A percentile compares a stretch with the other conserved stretches of the same genome.
Conservation (phyloP, 2,797 vertebrate genomes). For the Melanogrammus aeglefinus region DNA sequence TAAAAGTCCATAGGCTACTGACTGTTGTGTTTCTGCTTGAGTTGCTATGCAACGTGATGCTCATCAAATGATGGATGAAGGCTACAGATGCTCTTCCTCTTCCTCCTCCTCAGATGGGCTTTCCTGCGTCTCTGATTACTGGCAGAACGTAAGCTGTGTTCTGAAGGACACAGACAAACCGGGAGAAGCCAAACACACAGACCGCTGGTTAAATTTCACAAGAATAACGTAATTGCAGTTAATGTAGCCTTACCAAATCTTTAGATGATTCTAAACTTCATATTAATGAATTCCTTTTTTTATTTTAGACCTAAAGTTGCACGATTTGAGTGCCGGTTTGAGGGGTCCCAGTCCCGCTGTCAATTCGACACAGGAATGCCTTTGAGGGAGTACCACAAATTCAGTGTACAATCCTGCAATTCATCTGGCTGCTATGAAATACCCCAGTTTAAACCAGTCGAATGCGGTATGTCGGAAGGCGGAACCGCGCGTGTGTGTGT, state of each 20-base stretch:
- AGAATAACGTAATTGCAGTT: background rate
- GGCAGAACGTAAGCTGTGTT: slow-evolving; percentile 42
- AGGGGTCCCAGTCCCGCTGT: background rate
- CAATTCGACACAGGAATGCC: background rate
- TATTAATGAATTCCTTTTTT: background rate
- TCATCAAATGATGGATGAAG: background rate
- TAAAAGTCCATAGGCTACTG: background rate
- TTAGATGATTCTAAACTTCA: background rate
- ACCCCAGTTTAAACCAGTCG: background rate
- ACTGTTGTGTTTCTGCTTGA: background rate
- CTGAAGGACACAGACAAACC: slow-evolving; percentile 39
- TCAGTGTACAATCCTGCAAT: background rate
- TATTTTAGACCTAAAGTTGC: background rate
- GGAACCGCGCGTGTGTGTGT: background rate
- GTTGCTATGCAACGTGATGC: background rate
- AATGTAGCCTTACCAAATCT: background rate
- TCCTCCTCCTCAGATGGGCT: background rate
- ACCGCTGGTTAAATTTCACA: slow-evolving; percentile 40
- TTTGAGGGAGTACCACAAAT: background rate
- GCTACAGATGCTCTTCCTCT: slow-evolving; percentile 7
- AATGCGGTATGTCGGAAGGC: background rate
- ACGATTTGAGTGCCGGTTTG: background rate
- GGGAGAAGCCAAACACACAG: background rate
- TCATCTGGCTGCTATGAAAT: background rate
- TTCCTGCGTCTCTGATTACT: slow-evolving; percentile 50